Evolutionary conservation across 2,888 invertebrate species (phyloP), one percentile per base, ranked within the genome.

Genomic region (Escarpia spicata): DNA sequence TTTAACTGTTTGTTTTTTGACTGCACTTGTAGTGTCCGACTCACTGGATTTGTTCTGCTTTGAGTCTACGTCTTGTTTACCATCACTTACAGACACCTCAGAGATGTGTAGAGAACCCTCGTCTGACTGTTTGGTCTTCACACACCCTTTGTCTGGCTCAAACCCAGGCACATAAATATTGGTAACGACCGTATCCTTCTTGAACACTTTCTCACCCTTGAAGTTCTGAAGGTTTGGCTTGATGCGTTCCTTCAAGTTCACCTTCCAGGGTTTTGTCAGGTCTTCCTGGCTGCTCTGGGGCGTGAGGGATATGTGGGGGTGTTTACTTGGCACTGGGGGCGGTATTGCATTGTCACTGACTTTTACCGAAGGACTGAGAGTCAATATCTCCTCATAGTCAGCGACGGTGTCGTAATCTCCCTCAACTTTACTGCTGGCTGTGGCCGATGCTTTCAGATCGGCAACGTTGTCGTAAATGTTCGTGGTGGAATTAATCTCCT

Each of bases 201-300:
- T 95, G 92, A 96, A 96, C 89, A 96, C 93, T 93, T 96, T 96
- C 93, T 96, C 96, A 6, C 96, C 96, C 10, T 92, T 92, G 43
- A 92, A 93, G 60, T 93, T 92, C 43, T 92, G 91, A 12, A 93
- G 90, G 60, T 93, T 93, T 44, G 92, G 92, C 58, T 92, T 92
- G 2, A 93, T 44, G 19, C 92, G 92, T n/a, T 92, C 52, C 52
- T 93, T 92, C 92, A 92, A n/a, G 90, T 93, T 93, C 37, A 75
- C 90, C 44, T 90, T 60, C 92, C 89, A 93, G 3, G 90, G 45
- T 90, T 90, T 26, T 43, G 43, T 43, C 60, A 44, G 58, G 90
- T 37, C 92, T 31, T 75, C 92, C 43, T 15, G 92, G 91, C 90
- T 92, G 58, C 45, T 92, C 92, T 58, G 52, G 91, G 52, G 90